Evolutionary conservation across 2,113 vertebrate genomes (phyloP).

Genomic region (Pseudopipra pipra): DNA sequence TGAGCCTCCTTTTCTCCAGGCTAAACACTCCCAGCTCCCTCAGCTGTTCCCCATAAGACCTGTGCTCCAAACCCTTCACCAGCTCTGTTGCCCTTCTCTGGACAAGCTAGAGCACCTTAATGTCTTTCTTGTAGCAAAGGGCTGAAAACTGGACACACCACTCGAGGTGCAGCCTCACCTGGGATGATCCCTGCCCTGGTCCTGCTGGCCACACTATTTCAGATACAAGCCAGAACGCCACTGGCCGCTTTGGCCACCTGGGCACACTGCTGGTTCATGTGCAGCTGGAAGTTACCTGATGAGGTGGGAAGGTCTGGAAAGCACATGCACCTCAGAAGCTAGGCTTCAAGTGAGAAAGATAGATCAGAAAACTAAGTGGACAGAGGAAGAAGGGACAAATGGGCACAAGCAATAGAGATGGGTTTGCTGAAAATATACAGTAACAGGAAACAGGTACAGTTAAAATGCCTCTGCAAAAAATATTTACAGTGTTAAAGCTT

Average conservation of each 20-base stretch:
- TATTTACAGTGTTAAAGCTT: neutral
- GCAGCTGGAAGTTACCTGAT: neutral
- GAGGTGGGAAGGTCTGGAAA: neutral
- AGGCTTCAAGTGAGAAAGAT: neutral
- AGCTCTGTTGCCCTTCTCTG: rapidly evolving
- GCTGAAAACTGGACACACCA: neutral
- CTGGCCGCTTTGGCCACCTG: neutral
- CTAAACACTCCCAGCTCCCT: rapidly evolving
- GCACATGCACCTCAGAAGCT: rapidly evolving
- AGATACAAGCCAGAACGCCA: neutral
- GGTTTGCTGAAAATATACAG: neutral
- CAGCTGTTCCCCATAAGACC: neutral
- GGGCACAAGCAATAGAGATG: neutral
- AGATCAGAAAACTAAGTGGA: neutral
- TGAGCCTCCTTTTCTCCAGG: neutral
- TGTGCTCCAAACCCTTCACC: neutral
- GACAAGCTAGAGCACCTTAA: rapidly evolving
- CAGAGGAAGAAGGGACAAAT: neutral
- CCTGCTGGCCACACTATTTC: neutral
- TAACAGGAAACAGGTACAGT: neutral
- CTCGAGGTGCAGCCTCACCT: neutral
- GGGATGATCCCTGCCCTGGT: neutral
- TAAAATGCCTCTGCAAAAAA: neutral
- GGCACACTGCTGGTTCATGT: neutral
- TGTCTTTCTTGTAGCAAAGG: neutral